These are phyloP conservation scores for Menura novaehollandiae DNA, from an alignment of 2,113 vertebrate species.

Conservation along the genomic window DNA sequence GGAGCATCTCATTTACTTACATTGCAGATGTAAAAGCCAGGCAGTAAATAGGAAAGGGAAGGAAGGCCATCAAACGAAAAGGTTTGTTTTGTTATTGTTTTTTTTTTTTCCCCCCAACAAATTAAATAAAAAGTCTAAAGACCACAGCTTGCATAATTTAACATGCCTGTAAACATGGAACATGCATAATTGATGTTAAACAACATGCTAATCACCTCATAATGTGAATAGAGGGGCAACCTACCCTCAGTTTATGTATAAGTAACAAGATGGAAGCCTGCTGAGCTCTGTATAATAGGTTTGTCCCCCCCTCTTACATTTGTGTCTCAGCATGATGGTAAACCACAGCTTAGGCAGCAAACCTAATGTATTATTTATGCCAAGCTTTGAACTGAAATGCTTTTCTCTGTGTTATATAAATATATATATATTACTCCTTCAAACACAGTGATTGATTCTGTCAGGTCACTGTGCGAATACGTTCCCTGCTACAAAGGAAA, in stretches of 20 bases:
- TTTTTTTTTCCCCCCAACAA: background rate
- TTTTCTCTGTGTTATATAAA: constrained; percentile 6
- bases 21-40: background rate
- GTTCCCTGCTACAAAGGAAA: background rate
- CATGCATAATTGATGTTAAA: constrained; percentile 60
- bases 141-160: constrained; percentile 59
- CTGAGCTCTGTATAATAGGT: constrained; percentile 14
- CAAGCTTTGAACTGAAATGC: constrained; percentile 12
- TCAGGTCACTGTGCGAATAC: background rate
- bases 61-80: background rate
- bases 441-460: background rate
- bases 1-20: background rate
- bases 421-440: background rate
- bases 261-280: constrained; percentile 40
- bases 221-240: background rate
- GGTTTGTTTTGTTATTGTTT: background rate
- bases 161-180: constrained; percentile 38
- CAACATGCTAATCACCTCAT: constrained; percentile 55
- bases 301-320: background rate
- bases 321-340: constrained; percentile 13
- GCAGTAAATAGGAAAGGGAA: background rate
- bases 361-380: constrained; percentile 43
- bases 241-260: constrained; percentile 20
- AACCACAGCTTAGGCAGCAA: constrained; percentile 25
- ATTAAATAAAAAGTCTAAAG: constrained; percentile 40